Evolutionary conservation across 2,113 vertebrate genomes (phyloP).

Genomic region (Thymallus thymallus): DNA sequence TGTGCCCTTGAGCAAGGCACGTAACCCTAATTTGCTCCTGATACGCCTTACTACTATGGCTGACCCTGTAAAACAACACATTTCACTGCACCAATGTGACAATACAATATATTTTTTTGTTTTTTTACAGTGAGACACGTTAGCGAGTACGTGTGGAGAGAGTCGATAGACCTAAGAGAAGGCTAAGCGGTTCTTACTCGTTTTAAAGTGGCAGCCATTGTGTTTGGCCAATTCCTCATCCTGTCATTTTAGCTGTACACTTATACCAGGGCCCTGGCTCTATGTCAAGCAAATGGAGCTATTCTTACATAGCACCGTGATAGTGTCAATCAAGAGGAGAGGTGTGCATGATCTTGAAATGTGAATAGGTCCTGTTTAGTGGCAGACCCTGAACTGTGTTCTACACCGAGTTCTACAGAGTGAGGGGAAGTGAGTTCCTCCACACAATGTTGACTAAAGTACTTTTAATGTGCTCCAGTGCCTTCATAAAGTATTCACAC

Average conservation of each 20-base stretch:
- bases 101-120: no score
- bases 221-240: slow-evolving; percentile 37
- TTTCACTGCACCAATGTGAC: no score
- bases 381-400: not conserved
- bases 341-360: slow-evolving; percentile 43
- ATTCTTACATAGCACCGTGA: slow-evolving; percentile 59
- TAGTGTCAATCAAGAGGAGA: slow-evolving; percentile 60
- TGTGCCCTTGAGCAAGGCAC: no score
- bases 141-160: slow-evolving; percentile 49
- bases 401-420: no score
- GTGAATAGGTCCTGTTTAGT: slow-evolving; percentile 13
- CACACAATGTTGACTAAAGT: no score
- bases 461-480: no score
- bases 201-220: slow-evolving; percentile 66
- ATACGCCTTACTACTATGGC: no score
- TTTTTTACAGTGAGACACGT: not conserved
- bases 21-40: no score
- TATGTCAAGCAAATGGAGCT: slow-evolving; percentile 68
- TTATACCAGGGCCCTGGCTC: slow-evolving; percentile 48
- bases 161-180: slow-evolving; percentile 53
- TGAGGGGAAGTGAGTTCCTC: no score
- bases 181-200: slow-evolving; percentile 64
- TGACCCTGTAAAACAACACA: no score
- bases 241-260: slow-evolving; percentile 52
- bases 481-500: no score